Evolutionary conservation across 2,888 invertebrate species (phyloP).

Genomic region (Asteroscopus sphinx): DNA sequence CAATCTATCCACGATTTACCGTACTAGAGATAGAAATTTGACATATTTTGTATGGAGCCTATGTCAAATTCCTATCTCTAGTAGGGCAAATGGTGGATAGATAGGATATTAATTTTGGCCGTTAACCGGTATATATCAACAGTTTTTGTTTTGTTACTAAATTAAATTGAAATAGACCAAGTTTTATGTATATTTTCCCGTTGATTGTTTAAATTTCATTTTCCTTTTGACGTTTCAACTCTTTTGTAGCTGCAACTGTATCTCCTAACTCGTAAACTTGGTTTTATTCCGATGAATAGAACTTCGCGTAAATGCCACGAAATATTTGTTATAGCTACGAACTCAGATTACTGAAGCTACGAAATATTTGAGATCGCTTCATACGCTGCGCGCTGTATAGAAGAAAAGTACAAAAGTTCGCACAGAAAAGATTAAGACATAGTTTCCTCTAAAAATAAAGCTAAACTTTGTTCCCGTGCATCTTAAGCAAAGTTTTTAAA

Average conservation of each 20-base stretch:
- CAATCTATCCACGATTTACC: too few species aligned
- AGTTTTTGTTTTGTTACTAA: too few species aligned
- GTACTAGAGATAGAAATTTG: too few species aligned
- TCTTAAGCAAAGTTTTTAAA: constrained; percentile 51
- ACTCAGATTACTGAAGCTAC: constrained; percentile 1
- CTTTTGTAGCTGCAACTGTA: constrained; percentile 30
- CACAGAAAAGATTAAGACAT: constrained; percentile 26
- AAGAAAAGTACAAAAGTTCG: constrained; percentile 22
- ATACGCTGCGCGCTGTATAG: constrained; percentile 7
- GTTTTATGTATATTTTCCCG: constrained; percentile 34
- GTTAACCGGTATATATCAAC: too few species aligned
- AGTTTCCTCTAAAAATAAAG: constrained; percentile 45
- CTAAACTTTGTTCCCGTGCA: constrained; percentile 25
- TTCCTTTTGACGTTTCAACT: constrained; percentile 28
- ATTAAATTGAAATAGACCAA: constrained; percentile 17
- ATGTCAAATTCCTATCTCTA: too few species aligned
- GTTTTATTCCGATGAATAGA: constrained; percentile 34
- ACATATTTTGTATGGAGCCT: too few species aligned
- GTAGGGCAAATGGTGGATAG: too few species aligned
- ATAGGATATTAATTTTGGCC: too few species aligned
- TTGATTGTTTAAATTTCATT: constrained; percentile 53
- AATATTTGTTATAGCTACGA: constrained; percentile 14
- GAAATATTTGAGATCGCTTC: constrained; percentile 15
- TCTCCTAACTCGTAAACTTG: constrained; percentile 36
- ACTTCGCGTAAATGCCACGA: constrained; percentile 18